phyloP scores from a whole-genome alignment of 2,113 vertebrate genomes.

The Anarhynchus alexandrinus region DNA sequence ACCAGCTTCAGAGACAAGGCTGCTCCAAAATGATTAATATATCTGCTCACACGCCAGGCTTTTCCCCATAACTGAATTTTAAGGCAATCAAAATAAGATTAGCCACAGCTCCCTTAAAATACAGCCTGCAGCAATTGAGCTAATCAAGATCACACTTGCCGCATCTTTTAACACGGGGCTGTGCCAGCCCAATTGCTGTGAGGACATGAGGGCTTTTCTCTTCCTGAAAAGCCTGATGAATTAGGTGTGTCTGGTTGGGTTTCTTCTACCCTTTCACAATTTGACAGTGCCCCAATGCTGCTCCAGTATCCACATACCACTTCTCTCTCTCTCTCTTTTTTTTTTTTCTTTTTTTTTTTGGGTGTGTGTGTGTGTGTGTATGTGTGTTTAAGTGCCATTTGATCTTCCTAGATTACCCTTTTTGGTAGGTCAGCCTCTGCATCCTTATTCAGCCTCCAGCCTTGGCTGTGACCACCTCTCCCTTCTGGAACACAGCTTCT shows the following conservation, averaged over 20 bases:
- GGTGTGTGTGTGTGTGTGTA: not conserved
- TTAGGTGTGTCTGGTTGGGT: not conserved
- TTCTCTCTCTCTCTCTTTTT: not conserved
- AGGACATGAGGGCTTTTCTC: not conserved
- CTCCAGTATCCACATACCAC: not conserved
- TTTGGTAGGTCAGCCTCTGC: not conserved
- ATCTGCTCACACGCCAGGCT: not conserved
- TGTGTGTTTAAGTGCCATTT: not conserved
- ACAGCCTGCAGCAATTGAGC: not conserved
- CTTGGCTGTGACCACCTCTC: not conserved
- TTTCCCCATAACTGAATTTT: conserved; percentile 10
- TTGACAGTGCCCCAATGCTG: not conserved
- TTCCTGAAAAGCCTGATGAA: not conserved
- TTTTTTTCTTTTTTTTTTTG: not conserved
- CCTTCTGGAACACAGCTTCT: not conserved
- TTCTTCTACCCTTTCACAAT: not conserved
- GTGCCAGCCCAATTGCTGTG: not conserved
- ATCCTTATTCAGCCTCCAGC: not conserved
- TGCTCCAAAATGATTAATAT: not conserved
- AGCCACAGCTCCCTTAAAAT: not conserved
- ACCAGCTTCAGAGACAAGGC: not conserved
- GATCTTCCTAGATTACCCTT: not conserved
- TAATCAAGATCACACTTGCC: not conserved
- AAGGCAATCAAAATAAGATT: conserved; percentile 1
- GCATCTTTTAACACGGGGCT: not conserved